Base-by-base conservation (phyloP, 2,797 vertebrate genomes). In the Aulostomus chinensis region DNA sequence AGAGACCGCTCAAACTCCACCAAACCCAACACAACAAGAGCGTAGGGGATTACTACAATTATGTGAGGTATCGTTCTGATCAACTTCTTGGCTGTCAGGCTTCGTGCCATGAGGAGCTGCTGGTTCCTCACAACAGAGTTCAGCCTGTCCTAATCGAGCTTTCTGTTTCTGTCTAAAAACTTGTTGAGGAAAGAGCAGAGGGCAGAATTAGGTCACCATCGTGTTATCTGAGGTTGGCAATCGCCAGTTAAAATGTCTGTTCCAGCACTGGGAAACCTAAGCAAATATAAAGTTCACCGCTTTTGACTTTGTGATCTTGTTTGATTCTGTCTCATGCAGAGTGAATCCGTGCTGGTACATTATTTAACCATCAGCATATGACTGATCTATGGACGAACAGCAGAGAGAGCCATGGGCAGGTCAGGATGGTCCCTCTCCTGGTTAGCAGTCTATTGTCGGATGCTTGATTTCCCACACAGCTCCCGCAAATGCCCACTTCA, bases 41-140 rank as follows among this genome's bases (percentile, higher is more conserved):
- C 63, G 14, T 25, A n/a, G 47, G 52, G 80, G 88, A 90, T 91
- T 90, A 90, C 53, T 13, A 55, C 80, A 69, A 88, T 86, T 88
- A 83, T 88, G 84, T 86, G 82, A 74, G 81, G 77, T 86, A 78
- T 85, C 86, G 78, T 86, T 78, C 74, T 51, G 74, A 79, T 84
- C 73, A 85, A 81, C 73, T 82, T 75, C 76, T 84, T 73, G 72
- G 76, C 81, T 60, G 63, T 62, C 49, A 15, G 64, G 58, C 57
- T 59, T 36, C 3, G 57, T 29, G 66, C 55, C 73, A 73, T 52
- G 18, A 39, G 53, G 46, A 51, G 53, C 58, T 67, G 58, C n/a
- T n/a, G 59, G 69, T 62, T 73, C 59, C 50, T 56, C 41, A 74
- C 42, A 53, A 56, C 53, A 13, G 49, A 50, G 77, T 79, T 59